Base-by-base conservation (phyloP, 1,140 invertebrate genomes). In the Telenomus remus region DNA sequence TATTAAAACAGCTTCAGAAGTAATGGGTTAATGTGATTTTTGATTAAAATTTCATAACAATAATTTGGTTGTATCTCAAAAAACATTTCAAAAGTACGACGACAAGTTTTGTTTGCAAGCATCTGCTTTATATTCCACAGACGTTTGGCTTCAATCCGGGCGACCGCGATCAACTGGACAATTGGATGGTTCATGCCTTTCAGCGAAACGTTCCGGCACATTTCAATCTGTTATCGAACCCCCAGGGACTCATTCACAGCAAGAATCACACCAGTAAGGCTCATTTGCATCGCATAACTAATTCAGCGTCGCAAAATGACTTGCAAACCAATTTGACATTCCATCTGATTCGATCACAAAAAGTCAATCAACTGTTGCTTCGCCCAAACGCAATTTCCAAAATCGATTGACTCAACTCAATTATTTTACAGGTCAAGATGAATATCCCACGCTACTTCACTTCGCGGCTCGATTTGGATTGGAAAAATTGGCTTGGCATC, bases 391-490 rank as follows among this genome's bases (percentile, higher is more conserved):
- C 19, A 27, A 27, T 27, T 27, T 1, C 19, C 19, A 27, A 16
- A 53, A 15, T 63, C 42, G 53, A 55, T 65, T 14, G 34, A 7
- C 61, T 19, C 13, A 19, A 35, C 13, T 39, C 71, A 13, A 54
- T 49, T 44, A 49, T 59, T 15, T 68, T 66, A 19, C 19, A 93
- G 93, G 91, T 81, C 90, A 91, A 13, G 94, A 95, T 83, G 94
- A 96, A 80, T 94, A 94, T 81, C 96, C 96, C 0, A 97, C 95
- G 0, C 83, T 97, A 15, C 87, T 97, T 6, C 96, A 97, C 82
- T 97, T 96, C 85, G 93, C 95, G 0, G 95, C 95, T 0, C 91
- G 92, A 53, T 96, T 95, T 84, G 95, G 95, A 0, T 86, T 97
- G 49, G 94, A 95, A 82, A 92, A 94, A 68, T 88, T 97, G 6